Base-by-base conservation (phyloP, 1,140 invertebrate species). In the Brachionus paranguensis region DNA sequence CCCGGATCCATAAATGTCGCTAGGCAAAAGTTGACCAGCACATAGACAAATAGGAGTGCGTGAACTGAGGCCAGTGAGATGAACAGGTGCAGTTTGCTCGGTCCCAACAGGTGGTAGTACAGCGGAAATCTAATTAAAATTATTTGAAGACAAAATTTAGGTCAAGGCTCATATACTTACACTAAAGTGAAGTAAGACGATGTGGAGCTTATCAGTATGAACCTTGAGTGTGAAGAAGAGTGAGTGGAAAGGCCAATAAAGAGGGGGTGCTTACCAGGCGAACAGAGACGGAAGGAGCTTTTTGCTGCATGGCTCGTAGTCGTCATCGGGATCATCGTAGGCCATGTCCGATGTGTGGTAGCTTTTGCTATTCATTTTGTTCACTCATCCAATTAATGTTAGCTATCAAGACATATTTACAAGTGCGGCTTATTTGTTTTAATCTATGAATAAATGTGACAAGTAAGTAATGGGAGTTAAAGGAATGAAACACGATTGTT, bases 121-220 rank as follows among this genome's bases (percentile, higher is more conserved):
- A 81, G 41, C 8, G 78, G 78, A 3, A 81, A 47, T 60, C 78
- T 81, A 12, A 41, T 33, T 24, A 0, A 37, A n/a, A 47, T 47
- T 47, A 0, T 47, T 6, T 37, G 33, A 12, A 47, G 45, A 47
- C 45, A 47, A 47, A 47, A 14, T 47, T 47, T 14, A n/a, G 11
- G 11, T 11, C 45, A 12, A 12, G 45, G 45, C 12, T 4, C 10
- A 14, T 11, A 1, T 14, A 81, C 78, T 81, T 81, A 81, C 78
- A 81, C 78, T 65, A 81, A 68, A 29, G 64, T 81, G 43, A 81
- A 81, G 53, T 81, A 81, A 24, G 78, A 60, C 4, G 78, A 81
- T 8, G 53, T 64, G 4, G 78, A 41, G 37, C 78, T 81, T 17
- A 81, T 64, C n/a, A 81, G 41, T 27, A 81, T 24, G 41, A 81